Base-by-base conservation (phyloP, 2,888 invertebrate species). In the Clanis bilineata region DNA sequence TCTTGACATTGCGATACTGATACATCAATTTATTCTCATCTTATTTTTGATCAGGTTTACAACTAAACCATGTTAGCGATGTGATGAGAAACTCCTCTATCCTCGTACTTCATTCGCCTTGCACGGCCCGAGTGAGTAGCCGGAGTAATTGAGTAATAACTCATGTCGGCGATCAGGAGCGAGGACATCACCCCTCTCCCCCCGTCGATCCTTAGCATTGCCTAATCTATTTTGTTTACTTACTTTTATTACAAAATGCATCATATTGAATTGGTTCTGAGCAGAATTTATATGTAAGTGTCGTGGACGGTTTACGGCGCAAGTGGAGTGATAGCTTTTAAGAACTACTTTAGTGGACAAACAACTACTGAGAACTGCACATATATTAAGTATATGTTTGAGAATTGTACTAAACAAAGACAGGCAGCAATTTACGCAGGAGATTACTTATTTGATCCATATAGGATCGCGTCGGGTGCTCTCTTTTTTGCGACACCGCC, bases 81-180 rank as follows among this genome's bases (percentile, higher is more conserved):
- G 55, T 38, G 28, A 44, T 44, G 41, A 51, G 25, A 25, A 5
- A 21, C 28, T 7, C 12, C 28, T 25, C 43, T 12, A 5, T 6
- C 4, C 5, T 22, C 22, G 15, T 12, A 2, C 44, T 3, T 12
- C 23, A 5, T n/a, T n/a, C 15, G 28, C 51, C 18, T n/a, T 15
- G 9, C 41, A 12, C 22, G 28, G 28, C 22, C n/a, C 6, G 5
- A 41, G 23, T 56, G 38, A 54, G 59, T 54, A 60, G 32, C 55
- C 56, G 38, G 57, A 63, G 61, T 70, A 70, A 70, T 71, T 70
- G 69, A 69, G 69, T 69, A 36, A 70, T 70, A 71, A 70, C 64
- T 71, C 71, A 69, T 43, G 43, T 43, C 18, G 6, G 6, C 57
- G 57, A 41, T 44, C 28, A 47, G 47, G 51, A 51, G 4, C 10